Conservation (phyloP, 2,888 invertebrate species). For the Capitulum mitella region DNA sequence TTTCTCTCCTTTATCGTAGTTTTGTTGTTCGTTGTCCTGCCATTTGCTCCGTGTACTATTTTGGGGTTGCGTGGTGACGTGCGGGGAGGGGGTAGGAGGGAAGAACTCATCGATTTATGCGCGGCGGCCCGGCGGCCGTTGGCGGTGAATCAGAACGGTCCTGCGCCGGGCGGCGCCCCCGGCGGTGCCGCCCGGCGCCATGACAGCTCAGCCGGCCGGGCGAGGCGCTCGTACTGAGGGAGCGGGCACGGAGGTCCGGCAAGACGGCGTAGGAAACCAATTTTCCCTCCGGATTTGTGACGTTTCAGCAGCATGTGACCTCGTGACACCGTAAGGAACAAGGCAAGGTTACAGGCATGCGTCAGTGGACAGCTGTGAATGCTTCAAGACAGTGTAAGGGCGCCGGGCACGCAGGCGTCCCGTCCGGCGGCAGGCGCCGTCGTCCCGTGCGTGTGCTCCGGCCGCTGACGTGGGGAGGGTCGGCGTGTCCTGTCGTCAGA, state of each 20-base stretch:
- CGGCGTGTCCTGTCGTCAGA: too few species aligned
- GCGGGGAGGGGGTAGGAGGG: too few species aligned
- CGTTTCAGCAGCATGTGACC: constrained; percentile 4
- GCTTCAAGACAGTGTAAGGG: background rate
- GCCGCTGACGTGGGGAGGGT: background rate
- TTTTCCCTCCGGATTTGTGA: background rate
- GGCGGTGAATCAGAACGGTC: constrained; percentile 1
- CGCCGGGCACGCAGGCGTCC: background rate
- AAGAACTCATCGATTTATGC: too few species aligned
- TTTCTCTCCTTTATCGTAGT: too few species aligned
- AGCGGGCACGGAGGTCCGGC: background rate
- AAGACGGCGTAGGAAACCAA: background rate
- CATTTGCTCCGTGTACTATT: too few species aligned
- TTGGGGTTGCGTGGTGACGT: too few species aligned
- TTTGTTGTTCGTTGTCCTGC: too few species aligned
- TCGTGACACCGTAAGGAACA: constrained; percentile 21
- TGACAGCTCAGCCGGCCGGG: constrained; percentile 9
- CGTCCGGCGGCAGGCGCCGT: background rate
- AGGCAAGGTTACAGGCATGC: background rate
- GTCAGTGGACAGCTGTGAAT: background rate
- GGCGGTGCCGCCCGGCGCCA: background rate
- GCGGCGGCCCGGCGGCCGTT: background rate
- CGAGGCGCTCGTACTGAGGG: background rate
- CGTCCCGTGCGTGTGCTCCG: constrained; percentile 7
- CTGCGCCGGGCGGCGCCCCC: background rate